A percentile compares a stretch with the other conserved stretches of the same genome.
phyloP scores from a whole-genome alignment of 2,113 vertebrate species.

The Tympanuchus pallidicinctus region DNA sequence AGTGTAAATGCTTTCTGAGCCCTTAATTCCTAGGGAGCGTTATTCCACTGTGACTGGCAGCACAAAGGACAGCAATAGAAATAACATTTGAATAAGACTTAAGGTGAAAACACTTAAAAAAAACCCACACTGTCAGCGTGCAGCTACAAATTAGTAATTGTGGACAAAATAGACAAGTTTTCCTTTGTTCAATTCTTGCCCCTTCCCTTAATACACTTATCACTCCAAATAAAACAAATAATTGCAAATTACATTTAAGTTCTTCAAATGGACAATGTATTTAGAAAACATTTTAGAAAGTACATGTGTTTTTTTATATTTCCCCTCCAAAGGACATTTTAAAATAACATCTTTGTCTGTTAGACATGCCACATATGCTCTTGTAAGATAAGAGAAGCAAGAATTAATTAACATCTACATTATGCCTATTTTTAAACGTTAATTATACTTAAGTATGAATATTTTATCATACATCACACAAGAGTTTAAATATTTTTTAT shows the following conservation, averaged over 20 bases:
- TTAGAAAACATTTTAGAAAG: neutral
- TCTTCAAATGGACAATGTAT: neutral
- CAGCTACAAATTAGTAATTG: neutral
- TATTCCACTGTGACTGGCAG: neutral
- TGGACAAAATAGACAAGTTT: neutral
- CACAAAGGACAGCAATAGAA: neutral
- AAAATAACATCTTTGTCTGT: neutral
- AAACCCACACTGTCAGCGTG: neutral
- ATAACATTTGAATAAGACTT: neutral
- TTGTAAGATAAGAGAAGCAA: slow-evolving; percentile 25
- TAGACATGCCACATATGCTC: neutral
- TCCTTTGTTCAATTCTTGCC: neutral
- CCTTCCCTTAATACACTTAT: neutral
- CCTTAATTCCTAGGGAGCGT: neutral
- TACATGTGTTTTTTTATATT: neutral
- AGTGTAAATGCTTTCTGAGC: neutral
- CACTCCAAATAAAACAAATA: neutral
- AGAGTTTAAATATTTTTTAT: neutral
- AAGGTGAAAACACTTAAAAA: neutral
- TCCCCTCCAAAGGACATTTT: neutral
- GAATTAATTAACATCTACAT: slow-evolving; percentile 48
- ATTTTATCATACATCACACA: neutral
- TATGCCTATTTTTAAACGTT: slow-evolving; percentile 19
- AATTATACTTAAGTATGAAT: slow-evolving; percentile 31
- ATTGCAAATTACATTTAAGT: neutral